These are phyloP conservation scores for Macropus fuliginosus DNA, from an alignment of 2,797 vertebrate genomes.

Conservation along the genomic window DNA sequence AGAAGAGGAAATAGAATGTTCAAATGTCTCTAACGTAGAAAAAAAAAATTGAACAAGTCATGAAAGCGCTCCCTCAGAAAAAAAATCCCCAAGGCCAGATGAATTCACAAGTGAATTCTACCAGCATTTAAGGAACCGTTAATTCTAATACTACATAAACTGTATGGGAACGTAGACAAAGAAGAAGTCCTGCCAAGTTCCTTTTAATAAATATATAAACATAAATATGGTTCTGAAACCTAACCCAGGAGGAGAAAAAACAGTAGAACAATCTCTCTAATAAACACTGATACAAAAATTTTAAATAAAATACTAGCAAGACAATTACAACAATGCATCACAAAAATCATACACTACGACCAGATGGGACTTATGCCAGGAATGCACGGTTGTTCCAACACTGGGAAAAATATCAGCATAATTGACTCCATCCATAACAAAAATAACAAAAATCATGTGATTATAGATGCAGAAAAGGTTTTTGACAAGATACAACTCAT, in stretches of 20 bases:
- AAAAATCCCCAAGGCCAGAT: neutral
- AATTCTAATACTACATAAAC: neutral
- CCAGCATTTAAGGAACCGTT: neutral
- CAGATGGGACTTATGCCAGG: neutral
- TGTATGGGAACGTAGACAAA: neutral
- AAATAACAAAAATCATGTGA: neutral
- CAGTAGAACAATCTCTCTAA: neutral
- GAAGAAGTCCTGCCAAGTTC: neutral
- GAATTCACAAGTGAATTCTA: neutral
- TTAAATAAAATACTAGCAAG: neutral
- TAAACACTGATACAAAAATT: neutral
- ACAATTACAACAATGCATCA: neutral
- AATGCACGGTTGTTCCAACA: neutral
- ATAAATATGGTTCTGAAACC: neutral
- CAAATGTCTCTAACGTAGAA: neutral
- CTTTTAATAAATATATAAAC: neutral
- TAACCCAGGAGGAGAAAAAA: neutral
- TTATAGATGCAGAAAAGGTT: neutral
- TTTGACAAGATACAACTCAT: neutral
- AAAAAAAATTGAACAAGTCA: neutral
- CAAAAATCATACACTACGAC: neutral
- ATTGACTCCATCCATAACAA: neutral
- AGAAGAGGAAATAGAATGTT: neutral
- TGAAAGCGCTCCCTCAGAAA: neutral
- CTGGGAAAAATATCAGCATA: neutral